Evolutionary conservation across 1,140 invertebrate species (phyloP).

Genomic region (Zaprionus davidi): DNA sequence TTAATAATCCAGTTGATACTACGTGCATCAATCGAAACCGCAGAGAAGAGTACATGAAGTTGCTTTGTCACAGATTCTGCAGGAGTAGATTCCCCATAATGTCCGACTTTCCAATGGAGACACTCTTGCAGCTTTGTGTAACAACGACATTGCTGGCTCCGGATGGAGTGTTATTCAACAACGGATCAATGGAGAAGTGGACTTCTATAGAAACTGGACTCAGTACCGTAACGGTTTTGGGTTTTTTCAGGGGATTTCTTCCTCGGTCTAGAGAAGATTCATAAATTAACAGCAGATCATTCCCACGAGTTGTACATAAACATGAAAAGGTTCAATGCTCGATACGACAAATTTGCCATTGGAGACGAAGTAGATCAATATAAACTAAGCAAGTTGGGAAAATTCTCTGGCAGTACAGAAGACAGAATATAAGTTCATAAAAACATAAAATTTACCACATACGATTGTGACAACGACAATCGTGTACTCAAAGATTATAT

Average conservation of each 20-base stretch:
- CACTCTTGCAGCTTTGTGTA: background rate
- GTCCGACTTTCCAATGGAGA: background rate
- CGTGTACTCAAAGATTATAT: background rate
- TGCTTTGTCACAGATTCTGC: background rate
- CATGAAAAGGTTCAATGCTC: background rate
- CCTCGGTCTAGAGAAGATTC: constrained; percentile 14
- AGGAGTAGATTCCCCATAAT: background rate
- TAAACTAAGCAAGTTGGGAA: background rate
- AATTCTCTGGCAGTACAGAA: background rate
- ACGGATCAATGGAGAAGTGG: background rate
- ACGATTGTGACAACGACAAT: constrained; percentile 1
- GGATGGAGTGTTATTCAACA: background rate
- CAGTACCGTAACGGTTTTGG: constrained; percentile 7
- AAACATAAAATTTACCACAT: background rate
- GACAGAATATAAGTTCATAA: background rate
- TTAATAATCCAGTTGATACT: background rate
- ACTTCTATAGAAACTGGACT: constrained; percentile 17
- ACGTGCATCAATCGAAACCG: background rate
- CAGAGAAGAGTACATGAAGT: background rate
- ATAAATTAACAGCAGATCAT: background rate
- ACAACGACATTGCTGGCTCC: background rate
- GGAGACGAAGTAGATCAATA: background rate
- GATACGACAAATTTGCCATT: background rate
- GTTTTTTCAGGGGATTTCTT: constrained; percentile 7
- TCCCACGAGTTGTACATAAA: constrained; percentile 1